These are phyloP conservation scores for Chirona hameri DNA, from an alignment of 2,888 invertebrate genomes.

Conservation along the genomic window DNA sequence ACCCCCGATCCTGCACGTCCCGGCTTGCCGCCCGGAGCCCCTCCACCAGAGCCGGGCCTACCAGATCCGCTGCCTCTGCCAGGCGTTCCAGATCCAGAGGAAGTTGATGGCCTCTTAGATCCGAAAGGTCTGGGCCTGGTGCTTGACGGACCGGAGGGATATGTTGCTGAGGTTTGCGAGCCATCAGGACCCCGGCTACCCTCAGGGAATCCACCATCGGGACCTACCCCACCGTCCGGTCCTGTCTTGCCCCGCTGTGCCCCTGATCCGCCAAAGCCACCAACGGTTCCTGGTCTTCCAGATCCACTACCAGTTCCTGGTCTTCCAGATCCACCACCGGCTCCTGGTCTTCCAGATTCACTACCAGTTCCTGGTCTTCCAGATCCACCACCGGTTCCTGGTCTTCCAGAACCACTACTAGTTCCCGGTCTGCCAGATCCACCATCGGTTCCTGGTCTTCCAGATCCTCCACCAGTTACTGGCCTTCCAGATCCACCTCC, in stretches of 20 bases:
- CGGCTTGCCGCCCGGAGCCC: too few species aligned
- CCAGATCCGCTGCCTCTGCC: too few species aligned
- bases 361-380: slow-evolving; percentile 28
- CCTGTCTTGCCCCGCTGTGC: neutral
- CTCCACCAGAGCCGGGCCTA: neutral
- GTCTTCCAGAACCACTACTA: neutral
- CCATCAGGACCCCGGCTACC: slow-evolving; percentile 28
- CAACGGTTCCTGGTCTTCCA: slow-evolving; percentile 24
- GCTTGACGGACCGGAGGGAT: neutral
- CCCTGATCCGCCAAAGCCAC: neutral
- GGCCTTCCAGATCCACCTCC: neutral
- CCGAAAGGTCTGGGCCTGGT: neutral
- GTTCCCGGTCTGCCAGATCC: neutral
- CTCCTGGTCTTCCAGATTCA: neutral
- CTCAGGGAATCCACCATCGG: slow-evolving; percentile 31
- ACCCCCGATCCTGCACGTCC: too few species aligned
- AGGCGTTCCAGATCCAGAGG: too few species aligned
- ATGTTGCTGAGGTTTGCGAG: neutral
- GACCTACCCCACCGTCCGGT: slow-evolving; percentile 31
- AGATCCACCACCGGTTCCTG: slow-evolving; percentile 10
- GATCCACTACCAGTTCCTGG: neutral
- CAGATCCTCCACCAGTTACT: neutral
- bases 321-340: neutral
- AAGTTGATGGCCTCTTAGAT: neutral
- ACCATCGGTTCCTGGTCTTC: neutral